Evolutionary conservation across 1,140 invertebrate genomes (phyloP), one percentile per base, ranked within the genome.

Genomic region (Dreissena polymorpha): DNA sequence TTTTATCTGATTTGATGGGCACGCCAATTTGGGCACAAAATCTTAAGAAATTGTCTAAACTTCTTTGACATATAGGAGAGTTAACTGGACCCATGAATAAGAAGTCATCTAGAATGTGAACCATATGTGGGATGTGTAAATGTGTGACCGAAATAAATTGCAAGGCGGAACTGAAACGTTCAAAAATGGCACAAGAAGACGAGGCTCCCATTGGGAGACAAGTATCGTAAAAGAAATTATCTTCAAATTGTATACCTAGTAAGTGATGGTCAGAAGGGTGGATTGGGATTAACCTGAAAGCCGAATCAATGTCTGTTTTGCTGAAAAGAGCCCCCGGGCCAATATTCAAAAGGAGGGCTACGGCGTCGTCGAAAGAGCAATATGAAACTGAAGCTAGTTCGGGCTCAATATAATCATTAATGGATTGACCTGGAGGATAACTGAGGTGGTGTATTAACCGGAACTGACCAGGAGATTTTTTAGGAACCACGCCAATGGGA

Each of bases 81-180:
- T 63, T 21, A 16, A 70, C 16, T 13, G 78, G 84, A 25, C 64
- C 73, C 5, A 85, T 10, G 18, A 69, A 25, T 10, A 69, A 69
- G 67, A 85, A 85, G 29, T 82, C 78, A 63, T 85, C 77, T 3
- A 85, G 49, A 23, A 82, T 70, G 53, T 85, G 71, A 12, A 73
- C 16, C 51, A 73, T 65, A 55, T 68, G 14, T 55, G n/a, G 18
- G 23, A 79, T 79, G 14, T 55, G 10, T 70, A 79, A 27, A n/a
- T 70, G 3, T 10, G 10, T 18, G 10, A 10, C 12, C 1, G 77
- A 50, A 18, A 79, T 79, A 25, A 29, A 60, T 25, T 79, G 50
- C n/a, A 79, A 39, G 21, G 67, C 77, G 18, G 77, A 49, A 25
- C 77, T 79, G 23, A 70, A 70, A 25, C 67, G 49, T 21, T 79